Percentiles rank a stretch among this genome's conserved stretches.
These are phyloP conservation scores for Furcifer pardalis DNA, from an alignment of 2,797 vertebrate genomes.

Conservation along the genomic window DNA sequence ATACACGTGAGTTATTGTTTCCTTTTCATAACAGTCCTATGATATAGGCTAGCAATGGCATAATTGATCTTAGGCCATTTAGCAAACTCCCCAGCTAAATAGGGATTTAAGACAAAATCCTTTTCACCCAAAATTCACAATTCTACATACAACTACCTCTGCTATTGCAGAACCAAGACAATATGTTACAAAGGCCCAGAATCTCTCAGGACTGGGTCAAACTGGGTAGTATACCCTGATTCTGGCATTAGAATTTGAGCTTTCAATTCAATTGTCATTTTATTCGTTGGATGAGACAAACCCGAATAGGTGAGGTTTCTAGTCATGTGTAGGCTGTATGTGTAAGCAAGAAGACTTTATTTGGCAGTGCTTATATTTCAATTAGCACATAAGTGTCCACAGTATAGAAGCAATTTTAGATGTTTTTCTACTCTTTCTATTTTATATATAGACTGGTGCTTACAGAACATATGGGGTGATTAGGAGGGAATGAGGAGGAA, in stretches of 20 bases:
- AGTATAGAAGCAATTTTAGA: not conserved
- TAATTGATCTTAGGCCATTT: not conserved
- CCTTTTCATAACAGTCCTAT: not conserved
- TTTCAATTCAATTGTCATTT: no score
- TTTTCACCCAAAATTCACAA: not conserved
- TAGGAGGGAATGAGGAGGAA: no score
- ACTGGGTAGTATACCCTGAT: no score
- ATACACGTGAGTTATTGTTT: not conserved
- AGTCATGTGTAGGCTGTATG: no score
- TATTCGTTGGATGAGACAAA: no score
- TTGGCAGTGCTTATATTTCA: not conserved
- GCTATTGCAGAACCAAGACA: not conserved
- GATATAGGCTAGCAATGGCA: not conserved
- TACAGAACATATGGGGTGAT: no score
- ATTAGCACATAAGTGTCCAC: not conserved
- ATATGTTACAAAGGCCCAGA: not conserved
- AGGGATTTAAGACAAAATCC: no score
- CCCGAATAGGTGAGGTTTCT: no score
- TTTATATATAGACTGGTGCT: not conserved
- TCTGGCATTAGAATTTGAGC: no score
- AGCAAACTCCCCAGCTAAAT: not conserved
- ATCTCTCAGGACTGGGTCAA: not conserved
- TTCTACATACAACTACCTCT: not conserved
- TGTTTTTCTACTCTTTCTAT: not conserved
- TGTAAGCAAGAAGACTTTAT: no score